Evolutionary conservation across 2,888 invertebrate species (phyloP), one percentile per base, ranked within the genome.

Genomic region (Branchellion lobata): DNA sequence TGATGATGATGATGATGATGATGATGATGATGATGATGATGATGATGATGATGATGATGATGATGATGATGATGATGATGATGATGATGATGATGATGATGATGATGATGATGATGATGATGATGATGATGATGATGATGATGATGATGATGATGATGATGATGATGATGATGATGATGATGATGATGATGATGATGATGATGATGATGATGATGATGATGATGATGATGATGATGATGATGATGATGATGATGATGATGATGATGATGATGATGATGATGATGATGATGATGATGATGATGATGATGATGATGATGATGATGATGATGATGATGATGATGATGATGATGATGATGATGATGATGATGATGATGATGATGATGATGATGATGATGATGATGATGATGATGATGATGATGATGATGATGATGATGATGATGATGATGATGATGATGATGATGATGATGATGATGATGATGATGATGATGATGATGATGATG

Each of bases 31-130:
- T 68, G n/a, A 68, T 68, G 21, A 36, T 40, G n/a, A 36, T 24
- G 40, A 73, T 36, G 73, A 33, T 40, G 40, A 33, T 40, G 73
- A 72, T 72, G 27, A 68, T n/a, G 21, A 68, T 68, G 21, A 68
- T 68, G 21, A 24, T 11, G 68, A 3, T 68, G 1, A 68, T 68
- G 27, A 24, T 11, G 21, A 24, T 68, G 68, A 68, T 68, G n/a
- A 68, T 68, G 21, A 36, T 40, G n/a, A 36, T 24, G 40, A 73
- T 36, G 73, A 33, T 40, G 40, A 33, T 40, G 73, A 72, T 72
- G 27, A 68, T n/a, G 21, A 68, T 68, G 21, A 68, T 68, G 21
- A 24, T 11, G 68, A 3, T 68, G 1, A 68, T 68, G 27, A 24
- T 11, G 21, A 24, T 68, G 68, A 68, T 68, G n/a, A 68, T 68